phyloP scores from a whole-genome alignment of 2,888 invertebrate genomes.

The Drosophila longiperda region DNA sequence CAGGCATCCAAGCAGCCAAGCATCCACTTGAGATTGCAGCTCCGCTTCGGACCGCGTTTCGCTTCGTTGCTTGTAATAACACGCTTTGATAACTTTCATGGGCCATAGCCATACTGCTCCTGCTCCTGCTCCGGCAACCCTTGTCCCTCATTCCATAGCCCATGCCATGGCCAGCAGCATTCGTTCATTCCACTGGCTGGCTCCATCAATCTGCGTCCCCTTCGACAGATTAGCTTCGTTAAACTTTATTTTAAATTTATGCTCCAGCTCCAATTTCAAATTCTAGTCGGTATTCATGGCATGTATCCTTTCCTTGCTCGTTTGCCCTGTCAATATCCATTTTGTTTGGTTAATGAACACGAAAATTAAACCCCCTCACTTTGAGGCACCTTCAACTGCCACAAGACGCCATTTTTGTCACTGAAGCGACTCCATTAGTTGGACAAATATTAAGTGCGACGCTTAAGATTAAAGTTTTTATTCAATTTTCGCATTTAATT shows the following conservation, averaged over 20 bases:
- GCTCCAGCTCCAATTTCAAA: slow-evolving; percentile 59
- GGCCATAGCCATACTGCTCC: slow-evolving; percentile 76
- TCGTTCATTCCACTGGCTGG: slow-evolving; percentile 10
- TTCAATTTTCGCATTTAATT: slow-evolving; percentile 43
- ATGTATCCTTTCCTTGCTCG: slow-evolving; percentile 62
- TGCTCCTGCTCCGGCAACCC: slow-evolving; percentile 50
- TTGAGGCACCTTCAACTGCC: slow-evolving; percentile 15
- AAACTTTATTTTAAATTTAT: slow-evolving; percentile 79
- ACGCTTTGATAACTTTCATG: slow-evolving; percentile 84
- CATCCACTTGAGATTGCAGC: slow-evolving; percentile 65
- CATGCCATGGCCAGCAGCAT: slow-evolving; percentile 27
- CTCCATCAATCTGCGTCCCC: slow-evolving; percentile 38
- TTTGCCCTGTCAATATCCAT: slow-evolving; percentile 55
- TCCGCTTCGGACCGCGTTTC: slow-evolving; percentile 45
- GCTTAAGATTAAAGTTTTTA: slow-evolving; percentile 58
- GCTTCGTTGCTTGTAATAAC: slow-evolving; percentile 82
- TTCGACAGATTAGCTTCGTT: slow-evolving; percentile 75
- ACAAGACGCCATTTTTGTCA: slow-evolving; percentile 55
- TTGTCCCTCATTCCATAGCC: slow-evolving; percentile 29
- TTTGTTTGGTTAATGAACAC: slow-evolving; percentile 82
- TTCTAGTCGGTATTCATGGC: slow-evolving; percentile 59
- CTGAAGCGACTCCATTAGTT: slow-evolving; percentile 11
- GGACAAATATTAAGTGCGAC: slow-evolving; percentile 11
- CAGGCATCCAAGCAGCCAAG: slow-evolving; percentile 31
- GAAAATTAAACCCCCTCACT: slow-evolving; percentile 74